Evolutionary conservation across 2,888 invertebrate genomes (phyloP).

Genomic region (Trichopoda pennipes): DNA sequence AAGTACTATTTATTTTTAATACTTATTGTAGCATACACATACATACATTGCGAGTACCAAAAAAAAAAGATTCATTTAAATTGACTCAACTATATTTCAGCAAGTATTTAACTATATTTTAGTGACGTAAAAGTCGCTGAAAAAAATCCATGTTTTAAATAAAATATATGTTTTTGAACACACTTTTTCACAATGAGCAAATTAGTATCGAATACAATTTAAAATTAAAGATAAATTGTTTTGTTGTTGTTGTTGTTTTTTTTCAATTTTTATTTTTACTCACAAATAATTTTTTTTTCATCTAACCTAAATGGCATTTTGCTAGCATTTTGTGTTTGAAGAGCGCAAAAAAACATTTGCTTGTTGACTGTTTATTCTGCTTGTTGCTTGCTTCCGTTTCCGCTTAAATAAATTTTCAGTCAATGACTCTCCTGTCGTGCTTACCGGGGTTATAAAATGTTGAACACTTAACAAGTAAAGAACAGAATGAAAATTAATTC

Average conservation of each 20-base stretch:
- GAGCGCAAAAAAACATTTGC: neutral
- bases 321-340: neutral
- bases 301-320: conserved; percentile 30
- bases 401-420: conserved; percentile 39
- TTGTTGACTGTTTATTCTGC: conserved; percentile 16
- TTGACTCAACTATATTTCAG: conserved; percentile 3
- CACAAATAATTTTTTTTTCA: neutral
- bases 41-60: neutral
- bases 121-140: conserved; percentile 1
- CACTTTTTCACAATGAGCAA: neutral
- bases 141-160: neutral
- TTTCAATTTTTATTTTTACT: conserved; percentile 2
- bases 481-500: neutral
- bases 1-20: neutral
- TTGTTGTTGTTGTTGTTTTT: conserved; percentile 31
- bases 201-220: conserved; percentile 19
- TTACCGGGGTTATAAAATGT: conserved; percentile 3
- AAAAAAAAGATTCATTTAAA: conserved; percentile 18
- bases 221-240: conserved; percentile 14
- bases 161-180: neutral
- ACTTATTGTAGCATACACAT: neutral
- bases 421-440: conserved; percentile 10
- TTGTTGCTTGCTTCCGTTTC: conserved; percentile 56
- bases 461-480: neutral
- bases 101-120: conserved; percentile 28